Conservation (phyloP, 2,113 vertebrate species). For the Sylvilagus bachmani region DNA sequence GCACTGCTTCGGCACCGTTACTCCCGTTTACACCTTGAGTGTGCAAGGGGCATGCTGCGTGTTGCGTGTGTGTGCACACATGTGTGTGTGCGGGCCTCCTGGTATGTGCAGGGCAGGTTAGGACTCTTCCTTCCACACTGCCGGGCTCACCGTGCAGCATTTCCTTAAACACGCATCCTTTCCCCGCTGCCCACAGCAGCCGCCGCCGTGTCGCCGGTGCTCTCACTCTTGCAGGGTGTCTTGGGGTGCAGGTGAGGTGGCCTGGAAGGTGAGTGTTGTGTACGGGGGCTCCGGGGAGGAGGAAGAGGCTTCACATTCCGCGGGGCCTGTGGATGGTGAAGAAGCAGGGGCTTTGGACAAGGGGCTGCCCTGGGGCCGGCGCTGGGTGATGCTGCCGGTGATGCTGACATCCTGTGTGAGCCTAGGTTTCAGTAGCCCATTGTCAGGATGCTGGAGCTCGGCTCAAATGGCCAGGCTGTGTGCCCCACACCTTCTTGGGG, state of each 20-base stretch:
- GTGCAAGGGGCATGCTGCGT: background rate
- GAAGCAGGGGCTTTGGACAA: background rate
- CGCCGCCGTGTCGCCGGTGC: fast-evolving
- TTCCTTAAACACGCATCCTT: background rate
- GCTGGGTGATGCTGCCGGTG: background rate
- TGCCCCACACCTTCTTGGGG: background rate
- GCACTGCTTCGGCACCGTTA: fast-evolving
- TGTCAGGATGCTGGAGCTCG: no score
- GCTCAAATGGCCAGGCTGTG: background rate
- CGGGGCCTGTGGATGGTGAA: no score
- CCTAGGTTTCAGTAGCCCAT: no score
- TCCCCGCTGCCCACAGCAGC: background rate
- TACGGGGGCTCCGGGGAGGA: background rate
- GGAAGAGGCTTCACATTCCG: background rate
- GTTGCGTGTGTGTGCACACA: no score
- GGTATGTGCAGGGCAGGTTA: no score
- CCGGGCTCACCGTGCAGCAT: background rate
- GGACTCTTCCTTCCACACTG: background rate
- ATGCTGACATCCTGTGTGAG: no score
- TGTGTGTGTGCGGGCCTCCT: background rate
- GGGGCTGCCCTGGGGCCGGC: fast-evolving
- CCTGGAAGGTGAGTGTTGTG: background rate
- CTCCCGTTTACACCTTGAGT: background rate
- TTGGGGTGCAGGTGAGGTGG: background rate
- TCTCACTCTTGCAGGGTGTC: background rate